Percentiles rank a stretch among this genome's conserved stretches.
phyloP scores from a whole-genome alignment of 1,140 invertebrate species.

The Temnothorax longispinosus region DNA sequence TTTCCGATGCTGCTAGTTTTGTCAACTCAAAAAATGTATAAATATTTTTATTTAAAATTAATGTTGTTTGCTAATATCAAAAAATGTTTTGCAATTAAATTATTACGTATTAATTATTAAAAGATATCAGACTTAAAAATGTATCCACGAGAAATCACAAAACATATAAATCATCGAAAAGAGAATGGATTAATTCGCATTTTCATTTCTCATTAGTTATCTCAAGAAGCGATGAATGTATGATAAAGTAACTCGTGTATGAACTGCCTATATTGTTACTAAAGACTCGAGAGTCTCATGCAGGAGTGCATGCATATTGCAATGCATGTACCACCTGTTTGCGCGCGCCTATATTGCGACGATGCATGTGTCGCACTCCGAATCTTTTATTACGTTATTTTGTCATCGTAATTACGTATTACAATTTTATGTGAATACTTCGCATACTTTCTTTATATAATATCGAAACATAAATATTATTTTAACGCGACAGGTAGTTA shows the following conservation, averaged over 20 bases:
- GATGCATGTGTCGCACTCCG: background rate
- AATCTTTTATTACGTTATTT: slow-evolving; percentile 12
- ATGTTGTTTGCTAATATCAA: background rate
- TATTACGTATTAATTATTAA: background rate
- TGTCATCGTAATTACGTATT: background rate
- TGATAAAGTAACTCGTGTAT: background rate
- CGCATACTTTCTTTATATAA: background rate
- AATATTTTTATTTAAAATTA: background rate
- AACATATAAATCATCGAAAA: background rate
- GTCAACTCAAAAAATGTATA: background rate
- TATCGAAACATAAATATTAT: slow-evolving; percentile 6
- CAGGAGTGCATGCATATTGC: background rate
- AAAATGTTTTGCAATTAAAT: background rate
- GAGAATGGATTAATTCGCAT: background rate
- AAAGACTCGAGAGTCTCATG: slow-evolving; percentile 27
- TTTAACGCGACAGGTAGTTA: background rate
- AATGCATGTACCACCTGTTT: slow-evolving; percentile 53
- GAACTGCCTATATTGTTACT: background rate
- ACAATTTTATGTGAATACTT: background rate
- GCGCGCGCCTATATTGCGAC: slow-evolving; percentile 21
- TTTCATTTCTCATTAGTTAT: background rate
- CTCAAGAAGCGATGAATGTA: background rate
- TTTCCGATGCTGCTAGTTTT: background rate
- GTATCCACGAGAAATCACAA: background rate
- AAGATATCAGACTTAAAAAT: background rate